A percentile compares a stretch with the other conserved stretches of the same genome.
Conservation (phyloP, 2,797 vertebrate genomes). For the Pipistrellus pipistrellus region DNA sequence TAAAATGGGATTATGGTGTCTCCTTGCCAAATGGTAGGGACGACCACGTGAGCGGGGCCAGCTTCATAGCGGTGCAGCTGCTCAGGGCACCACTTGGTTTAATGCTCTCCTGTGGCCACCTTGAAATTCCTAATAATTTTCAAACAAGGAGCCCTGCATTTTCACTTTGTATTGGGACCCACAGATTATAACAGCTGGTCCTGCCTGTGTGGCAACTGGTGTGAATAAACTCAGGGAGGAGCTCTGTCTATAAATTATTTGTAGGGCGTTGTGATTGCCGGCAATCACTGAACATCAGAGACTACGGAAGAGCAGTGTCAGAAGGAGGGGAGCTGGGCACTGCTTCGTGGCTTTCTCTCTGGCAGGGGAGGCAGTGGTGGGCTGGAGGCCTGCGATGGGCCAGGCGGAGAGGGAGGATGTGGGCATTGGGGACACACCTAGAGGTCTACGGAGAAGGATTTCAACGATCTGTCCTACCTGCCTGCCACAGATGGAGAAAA, state of each 20-base stretch:
- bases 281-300: background rate
- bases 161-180: background rate
- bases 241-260: background rate
- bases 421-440: background rate
- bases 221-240: background rate
- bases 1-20: background rate
- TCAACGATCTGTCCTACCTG: background rate
- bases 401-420: background rate
- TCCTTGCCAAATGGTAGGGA: background rate
- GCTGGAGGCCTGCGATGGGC: background rate
- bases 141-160: background rate
- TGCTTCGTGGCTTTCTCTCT: background rate
- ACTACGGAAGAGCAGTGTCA: background rate
- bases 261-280: background rate
- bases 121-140: background rate
- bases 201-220: background rate
- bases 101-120: background rate
- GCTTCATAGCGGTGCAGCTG: background rate
- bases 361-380: background rate
- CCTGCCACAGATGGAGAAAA: background rate
- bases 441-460: background rate
- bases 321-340: background rate
- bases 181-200: background rate
- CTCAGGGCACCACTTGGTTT: background rate
- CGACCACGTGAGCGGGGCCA: background rate